Conservation (phyloP, 2,113 vertebrate genomes). For the Pelobates fuscus region DNA sequence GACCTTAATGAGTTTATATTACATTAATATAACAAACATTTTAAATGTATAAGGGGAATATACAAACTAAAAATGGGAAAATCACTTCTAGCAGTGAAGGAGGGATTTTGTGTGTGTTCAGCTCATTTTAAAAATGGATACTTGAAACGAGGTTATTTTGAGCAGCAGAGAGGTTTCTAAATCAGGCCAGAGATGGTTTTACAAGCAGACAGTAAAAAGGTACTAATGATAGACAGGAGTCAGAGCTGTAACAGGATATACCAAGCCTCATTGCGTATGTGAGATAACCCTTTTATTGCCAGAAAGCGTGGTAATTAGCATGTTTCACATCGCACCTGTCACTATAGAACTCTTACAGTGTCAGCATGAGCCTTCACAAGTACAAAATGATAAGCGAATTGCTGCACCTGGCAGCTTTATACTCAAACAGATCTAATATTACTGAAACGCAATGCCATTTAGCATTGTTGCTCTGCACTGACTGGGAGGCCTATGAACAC, state of each 20-base stretch:
- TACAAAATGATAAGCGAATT: neutral
- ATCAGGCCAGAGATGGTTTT: conserved; percentile 43
- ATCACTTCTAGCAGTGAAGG: neutral
- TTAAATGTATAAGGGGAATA: no score
- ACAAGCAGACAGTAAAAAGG: conserved; percentile 52
- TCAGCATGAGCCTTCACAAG: conserved; percentile 48
- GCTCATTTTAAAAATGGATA: conserved; percentile 50
- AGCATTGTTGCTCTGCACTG: neutral
- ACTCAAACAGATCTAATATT: conserved; percentile 19
- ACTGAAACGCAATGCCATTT: neutral
- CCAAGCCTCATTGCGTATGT: conserved; percentile 56
- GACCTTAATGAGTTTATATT: no score
- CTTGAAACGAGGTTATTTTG: conserved; percentile 53
- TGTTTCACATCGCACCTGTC: conserved; percentile 40
- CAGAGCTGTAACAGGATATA: conserved; percentile 61
- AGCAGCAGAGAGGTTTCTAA: conserved; percentile 47
- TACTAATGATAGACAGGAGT: conserved; percentile 56
- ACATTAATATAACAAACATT: no score
- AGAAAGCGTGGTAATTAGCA: conserved; percentile 19
- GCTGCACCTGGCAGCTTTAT: conserved; percentile 24
- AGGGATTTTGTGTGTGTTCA: conserved; percentile 45
- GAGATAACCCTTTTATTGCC: conserved; percentile 38
- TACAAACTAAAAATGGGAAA: no score
- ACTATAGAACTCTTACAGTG: conserved; percentile 38
- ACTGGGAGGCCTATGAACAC: neutral